Conservation (phyloP, 2,113 vertebrate species). For the Bos indicus region DNA sequence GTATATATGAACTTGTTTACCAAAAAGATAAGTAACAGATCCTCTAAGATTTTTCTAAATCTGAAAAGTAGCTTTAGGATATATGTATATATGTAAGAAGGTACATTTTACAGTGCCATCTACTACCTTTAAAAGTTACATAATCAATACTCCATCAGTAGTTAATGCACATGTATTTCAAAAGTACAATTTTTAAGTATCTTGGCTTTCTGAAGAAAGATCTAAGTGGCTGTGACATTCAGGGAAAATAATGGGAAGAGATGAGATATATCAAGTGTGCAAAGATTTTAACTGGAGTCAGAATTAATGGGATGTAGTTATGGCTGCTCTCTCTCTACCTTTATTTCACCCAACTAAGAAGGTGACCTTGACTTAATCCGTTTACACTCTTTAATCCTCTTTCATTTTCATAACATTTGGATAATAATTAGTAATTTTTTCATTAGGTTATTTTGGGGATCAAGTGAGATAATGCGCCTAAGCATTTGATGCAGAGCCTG, state of each 20-base stretch:
- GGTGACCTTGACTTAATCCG: neutral
- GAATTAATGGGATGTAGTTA: neutral
- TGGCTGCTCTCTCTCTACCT: neutral
- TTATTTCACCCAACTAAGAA: neutral
- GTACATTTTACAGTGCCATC: neutral
- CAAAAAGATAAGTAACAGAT: neutral
- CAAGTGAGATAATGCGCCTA: constrained; percentile 1
- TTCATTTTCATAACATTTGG: constrained; percentile 1
- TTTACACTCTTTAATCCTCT: constrained; percentile 35
- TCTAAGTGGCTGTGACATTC: neutral
- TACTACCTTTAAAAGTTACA: neutral
- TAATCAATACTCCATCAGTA: neutral
- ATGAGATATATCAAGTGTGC: neutral
- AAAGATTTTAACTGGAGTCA: neutral
- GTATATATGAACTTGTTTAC: neutral
- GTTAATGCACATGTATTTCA: neutral
- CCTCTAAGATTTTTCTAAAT: neutral
- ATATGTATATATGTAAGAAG: neutral
- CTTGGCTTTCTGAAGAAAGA: neutral
- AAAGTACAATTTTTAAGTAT: neutral
- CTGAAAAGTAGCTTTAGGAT: neutral
- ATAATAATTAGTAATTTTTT: constrained; percentile 7
- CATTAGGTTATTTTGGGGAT: neutral
- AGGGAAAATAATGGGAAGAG: neutral
- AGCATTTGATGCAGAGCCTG: neutral